Percentiles rank a stretch among this genome's conserved stretches.
phyloP scores from a whole-genome alignment of 35 echinoderm and acorn worm species.

The Diadema setosum region DNA sequence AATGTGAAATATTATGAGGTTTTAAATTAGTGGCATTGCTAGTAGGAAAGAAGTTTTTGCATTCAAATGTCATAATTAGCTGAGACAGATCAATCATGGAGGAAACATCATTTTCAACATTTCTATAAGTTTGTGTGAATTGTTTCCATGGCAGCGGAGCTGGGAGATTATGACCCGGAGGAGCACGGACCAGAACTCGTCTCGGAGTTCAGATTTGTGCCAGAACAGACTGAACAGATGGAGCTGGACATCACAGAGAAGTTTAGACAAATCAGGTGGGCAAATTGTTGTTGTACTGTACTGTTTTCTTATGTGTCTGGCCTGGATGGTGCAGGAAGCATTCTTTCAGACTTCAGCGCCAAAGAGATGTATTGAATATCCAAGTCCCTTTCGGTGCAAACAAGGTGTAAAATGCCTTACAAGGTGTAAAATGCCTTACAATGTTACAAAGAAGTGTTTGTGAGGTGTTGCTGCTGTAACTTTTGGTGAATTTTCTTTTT shows the following conservation, averaged over 20 bases:
- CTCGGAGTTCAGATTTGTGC: slow-evolving; percentile 88
- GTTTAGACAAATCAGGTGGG: slow-evolving; percentile 73
- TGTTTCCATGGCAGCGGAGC: slow-evolving; percentile 69
- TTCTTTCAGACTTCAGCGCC: background rate
- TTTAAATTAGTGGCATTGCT: too few species aligned
- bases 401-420: background rate
- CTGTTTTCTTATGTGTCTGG: too few species aligned
- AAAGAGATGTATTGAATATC: background rate
- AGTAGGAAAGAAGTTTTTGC: too few species aligned
- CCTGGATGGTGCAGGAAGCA: too few species aligned
- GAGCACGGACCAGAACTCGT: slow-evolving; percentile 85
- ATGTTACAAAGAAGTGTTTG: too few species aligned
- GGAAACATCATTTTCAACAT: background rate
- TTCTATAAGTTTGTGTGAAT: background rate
- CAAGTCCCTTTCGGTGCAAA: background rate
- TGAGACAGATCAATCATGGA: too few species aligned
- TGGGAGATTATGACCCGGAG: slow-evolving; percentile 86
- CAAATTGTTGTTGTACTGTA: background rate
- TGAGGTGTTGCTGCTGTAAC: too few species aligned
- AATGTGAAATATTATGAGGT: too few species aligned
- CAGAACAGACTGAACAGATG: slow-evolving; percentile 78
- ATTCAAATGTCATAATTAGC: too few species aligned
- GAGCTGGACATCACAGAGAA: slow-evolving; percentile 83
- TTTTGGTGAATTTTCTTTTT: too few species aligned
- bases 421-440: too few species aligned